Percentiles rank a stretch among this genome's conserved stretches.
phyloP scores from a whole-genome alignment of 2,888 invertebrate genomes.

The Cheiracanthium punctorium region DNA sequence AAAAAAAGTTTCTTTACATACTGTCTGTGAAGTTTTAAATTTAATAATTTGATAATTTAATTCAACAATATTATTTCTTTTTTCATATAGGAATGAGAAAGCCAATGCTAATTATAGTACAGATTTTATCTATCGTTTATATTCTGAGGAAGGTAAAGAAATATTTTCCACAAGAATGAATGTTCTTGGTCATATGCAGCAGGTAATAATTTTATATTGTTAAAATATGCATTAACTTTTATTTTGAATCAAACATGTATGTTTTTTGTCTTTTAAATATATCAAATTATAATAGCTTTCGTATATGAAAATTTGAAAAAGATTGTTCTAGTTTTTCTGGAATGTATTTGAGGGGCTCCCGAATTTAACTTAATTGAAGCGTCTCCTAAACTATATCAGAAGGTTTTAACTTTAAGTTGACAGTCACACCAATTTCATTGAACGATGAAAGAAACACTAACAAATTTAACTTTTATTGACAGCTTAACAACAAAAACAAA shows the following conservation, averaged over 20 bases:
- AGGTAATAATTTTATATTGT: slow-evolving; percentile 72
- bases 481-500: too few species aligned
- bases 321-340: too few species aligned
- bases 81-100: slow-evolving; percentile 86
- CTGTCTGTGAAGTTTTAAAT: background rate
- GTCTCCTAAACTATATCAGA: too few species aligned
- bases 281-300: background rate
- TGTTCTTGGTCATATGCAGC: slow-evolving; percentile 79
- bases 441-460: too few species aligned
- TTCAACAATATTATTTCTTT: background rate
- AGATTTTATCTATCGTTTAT: slow-evolving; percentile 84
- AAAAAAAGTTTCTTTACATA: background rate
- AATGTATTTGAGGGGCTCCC: too few species aligned
- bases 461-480: too few species aligned
- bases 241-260: background rate
- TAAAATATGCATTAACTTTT: background rate
- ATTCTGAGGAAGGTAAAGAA: slow-evolving; percentile 78
- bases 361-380: too few species aligned
- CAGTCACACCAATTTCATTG: too few species aligned
- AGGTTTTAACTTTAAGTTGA: too few species aligned
- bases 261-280: background rate
- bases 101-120: slow-evolving; percentile 97
- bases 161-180: slow-evolving; percentile 78
- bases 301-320: background rate
- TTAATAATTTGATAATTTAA: background rate